Conservation (phyloP, 1,140 invertebrate genomes). For the Bathynomus jamesi region DNA sequence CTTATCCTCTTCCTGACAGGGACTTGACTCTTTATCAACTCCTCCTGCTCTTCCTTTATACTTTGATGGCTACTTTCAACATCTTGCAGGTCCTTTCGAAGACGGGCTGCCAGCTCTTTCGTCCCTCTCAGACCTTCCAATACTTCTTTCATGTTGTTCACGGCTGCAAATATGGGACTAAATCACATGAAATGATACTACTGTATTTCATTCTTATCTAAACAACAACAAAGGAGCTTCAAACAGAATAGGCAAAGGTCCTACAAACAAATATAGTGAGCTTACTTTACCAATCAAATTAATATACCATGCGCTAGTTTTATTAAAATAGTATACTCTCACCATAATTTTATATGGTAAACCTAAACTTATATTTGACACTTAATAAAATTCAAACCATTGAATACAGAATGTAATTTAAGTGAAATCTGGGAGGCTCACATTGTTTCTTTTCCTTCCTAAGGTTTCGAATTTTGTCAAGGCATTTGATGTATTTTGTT, state of each 20-base stretch:
- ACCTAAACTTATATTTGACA: no score
- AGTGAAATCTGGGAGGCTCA: no score
- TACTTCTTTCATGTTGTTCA: conserved; percentile 21
- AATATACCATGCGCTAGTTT: no score
- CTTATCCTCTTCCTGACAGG: conserved; percentile 11
- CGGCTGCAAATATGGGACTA: no score
- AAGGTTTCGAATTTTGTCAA: conserved; percentile 57
- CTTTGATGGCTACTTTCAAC: conserved; percentile 5
- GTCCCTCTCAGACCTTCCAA: conserved; percentile 12
- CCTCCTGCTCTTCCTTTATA: conserved; percentile 6
- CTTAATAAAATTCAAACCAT: no score
- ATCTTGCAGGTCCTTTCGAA: conserved; percentile 5
- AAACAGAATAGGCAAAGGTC: no score
- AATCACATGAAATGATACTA: no score
- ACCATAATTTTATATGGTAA: no score
- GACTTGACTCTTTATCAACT: conserved; percentile 4
- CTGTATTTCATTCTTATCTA: background rate
- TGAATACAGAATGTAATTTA: no score
- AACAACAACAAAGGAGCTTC: background rate
- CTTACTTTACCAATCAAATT: no score
- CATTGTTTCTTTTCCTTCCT: conserved; percentile 20
- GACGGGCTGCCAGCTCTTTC: conserved; percentile 21
- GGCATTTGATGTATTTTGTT: conserved; percentile 82
- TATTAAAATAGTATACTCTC: no score
- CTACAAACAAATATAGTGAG: no score